Conservation (phyloP, 2,888 invertebrate species). For the Erebia ligea region DNA sequence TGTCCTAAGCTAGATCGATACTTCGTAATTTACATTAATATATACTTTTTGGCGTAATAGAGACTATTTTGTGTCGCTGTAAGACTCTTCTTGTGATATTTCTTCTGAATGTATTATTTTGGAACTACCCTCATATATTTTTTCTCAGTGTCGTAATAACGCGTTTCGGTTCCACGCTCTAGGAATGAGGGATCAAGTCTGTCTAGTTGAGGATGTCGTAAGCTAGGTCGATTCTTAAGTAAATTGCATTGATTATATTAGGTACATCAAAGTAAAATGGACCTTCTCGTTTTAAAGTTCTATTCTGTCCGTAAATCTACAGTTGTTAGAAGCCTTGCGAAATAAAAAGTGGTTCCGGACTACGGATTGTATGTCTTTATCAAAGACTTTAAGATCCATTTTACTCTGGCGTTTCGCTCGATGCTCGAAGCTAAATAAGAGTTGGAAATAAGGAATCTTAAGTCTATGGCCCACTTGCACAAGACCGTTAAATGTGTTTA, state of each 20-base stretch:
- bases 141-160: neutral
- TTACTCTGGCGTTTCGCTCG: no score
- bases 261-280: no score
- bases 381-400: no score
- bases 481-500: no score
- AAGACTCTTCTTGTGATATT: neutral
- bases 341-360: no score
- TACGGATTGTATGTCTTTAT: no score
- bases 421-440: no score
- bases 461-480: no score
- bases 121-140: neutral
- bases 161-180: neutral
- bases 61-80: neutral
- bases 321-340: no score
- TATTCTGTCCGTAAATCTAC: neutral
- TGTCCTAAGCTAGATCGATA: neutral
- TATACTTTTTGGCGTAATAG: neutral
- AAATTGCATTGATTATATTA: neutral
- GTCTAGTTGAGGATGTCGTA: neutral
- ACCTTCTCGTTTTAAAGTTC: neutral
- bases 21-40: constrained; percentile 3
- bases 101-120: neutral
- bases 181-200: neutral
- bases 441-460: no score
- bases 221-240: neutral